A percentile compares a stretch with the other conserved stretches of the same genome.
These are phyloP conservation scores for Tuta absoluta DNA, from an alignment of 2,888 invertebrate species.

Conservation along the genomic window DNA sequence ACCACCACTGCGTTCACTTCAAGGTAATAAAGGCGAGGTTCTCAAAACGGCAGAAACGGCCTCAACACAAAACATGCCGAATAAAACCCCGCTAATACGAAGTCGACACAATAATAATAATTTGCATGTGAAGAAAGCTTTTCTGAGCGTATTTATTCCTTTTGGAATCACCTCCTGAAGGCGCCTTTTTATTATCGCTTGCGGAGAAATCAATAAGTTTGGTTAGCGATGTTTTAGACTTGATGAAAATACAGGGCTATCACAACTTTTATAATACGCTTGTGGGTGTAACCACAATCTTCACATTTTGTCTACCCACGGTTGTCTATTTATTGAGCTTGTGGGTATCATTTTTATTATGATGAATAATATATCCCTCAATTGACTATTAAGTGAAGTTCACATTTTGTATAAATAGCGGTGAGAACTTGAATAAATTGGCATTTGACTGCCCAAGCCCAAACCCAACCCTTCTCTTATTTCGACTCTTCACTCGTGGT, in stretches of 20 bases:
- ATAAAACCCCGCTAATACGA: constrained; percentile 60
- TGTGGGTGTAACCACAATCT: too few species aligned
- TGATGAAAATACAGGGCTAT: not conserved
- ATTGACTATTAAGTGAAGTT: too few species aligned
- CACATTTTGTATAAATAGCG: too few species aligned
- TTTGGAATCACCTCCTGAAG: not conserved
- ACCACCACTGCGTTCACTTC: not conserved
- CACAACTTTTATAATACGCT: too few species aligned
- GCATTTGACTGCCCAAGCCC: too few species aligned
- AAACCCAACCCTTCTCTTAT: too few species aligned
- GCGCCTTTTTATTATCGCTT: not conserved
- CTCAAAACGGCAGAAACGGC: not conserved
- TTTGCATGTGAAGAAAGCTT: constrained; percentile 60
- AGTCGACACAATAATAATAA: constrained; percentile 63
- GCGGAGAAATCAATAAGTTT: not conserved
- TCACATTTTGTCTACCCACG: too few species aligned
- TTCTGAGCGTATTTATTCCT: constrained; percentile 25
- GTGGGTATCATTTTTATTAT: too few species aligned
- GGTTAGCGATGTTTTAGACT: not conserved
- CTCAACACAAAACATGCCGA: constrained; percentile 35
- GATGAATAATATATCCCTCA: too few species aligned
- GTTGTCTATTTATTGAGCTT: too few species aligned
- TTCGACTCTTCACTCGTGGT: too few species aligned
- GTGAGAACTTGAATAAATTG: too few species aligned
- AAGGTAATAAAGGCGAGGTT: not conserved